Conservation (phyloP, 2,797 vertebrate species). For the Pseudochromis fuscus region DNA sequence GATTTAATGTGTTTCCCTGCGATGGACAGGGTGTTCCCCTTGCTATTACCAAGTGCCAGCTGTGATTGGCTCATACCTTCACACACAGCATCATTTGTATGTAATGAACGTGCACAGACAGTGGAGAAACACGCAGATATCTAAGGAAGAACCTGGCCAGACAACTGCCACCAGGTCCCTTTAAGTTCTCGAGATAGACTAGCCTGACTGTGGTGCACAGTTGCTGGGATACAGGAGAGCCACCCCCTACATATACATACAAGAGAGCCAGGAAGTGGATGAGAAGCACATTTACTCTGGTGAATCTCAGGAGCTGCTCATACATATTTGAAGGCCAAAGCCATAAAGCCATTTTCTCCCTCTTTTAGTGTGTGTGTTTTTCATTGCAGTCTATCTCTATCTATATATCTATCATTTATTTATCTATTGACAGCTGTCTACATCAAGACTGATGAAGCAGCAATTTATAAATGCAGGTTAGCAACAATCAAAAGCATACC, state of each 20-base stretch:
- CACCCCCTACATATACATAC: constrained; percentile 62
- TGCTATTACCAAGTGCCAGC: not conserved
- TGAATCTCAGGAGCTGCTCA: constrained; percentile 73
- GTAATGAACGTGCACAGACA: not conserved
- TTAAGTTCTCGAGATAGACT: constrained; percentile 28
- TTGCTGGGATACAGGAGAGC: constrained; percentile 73
- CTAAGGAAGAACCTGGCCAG: constrained; percentile 1
- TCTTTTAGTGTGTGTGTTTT: constrained; percentile 21
- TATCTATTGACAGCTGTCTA: not conserved
- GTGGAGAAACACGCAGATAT: not conserved
- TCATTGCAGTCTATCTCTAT: not conserved
- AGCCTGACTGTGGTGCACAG: constrained; percentile 41
- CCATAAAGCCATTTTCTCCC: constrained; percentile 50
- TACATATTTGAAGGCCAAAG: constrained; percentile 76
- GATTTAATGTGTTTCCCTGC: not conserved
- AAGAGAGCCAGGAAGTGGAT: constrained; percentile 55
- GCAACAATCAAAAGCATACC: too few relatives aligned
- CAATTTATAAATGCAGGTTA: not conserved
- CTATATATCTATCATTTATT: not conserved
- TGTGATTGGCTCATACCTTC: not conserved
- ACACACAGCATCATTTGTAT: not conserved
- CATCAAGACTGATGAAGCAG: not conserved
- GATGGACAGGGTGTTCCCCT: too few relatives aligned
- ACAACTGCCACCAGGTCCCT: constrained; percentile 32
- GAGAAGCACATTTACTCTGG: constrained; percentile 74